phyloP scores from a whole-genome alignment of 2,797 vertebrate species.

The Cebuella pygmaea region DNA sequence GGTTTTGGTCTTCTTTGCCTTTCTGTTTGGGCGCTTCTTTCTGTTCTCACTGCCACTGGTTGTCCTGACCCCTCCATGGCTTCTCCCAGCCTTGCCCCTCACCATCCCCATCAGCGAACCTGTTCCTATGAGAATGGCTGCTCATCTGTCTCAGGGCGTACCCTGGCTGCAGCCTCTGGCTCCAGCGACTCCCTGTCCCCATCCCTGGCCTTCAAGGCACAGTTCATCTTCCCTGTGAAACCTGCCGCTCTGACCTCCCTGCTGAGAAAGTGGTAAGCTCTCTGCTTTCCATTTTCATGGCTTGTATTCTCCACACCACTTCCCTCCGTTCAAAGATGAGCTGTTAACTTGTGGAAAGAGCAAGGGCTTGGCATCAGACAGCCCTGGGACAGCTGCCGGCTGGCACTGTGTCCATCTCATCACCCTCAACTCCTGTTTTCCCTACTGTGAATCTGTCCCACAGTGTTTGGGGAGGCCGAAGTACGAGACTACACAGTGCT shows the following conservation, averaged over 20 bases:
- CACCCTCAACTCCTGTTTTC: accelerated
- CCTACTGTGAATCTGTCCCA: accelerated
- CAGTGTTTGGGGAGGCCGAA: not conserved
- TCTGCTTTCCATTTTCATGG: not conserved
- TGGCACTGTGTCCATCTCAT: not conserved
- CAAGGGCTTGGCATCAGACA: not conserved
- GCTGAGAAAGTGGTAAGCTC: not conserved
- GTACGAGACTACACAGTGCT: not conserved
- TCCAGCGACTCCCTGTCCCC: not conserved
- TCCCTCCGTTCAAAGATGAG: not conserved
- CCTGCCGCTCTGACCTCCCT: not conserved
- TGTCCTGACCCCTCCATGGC: not conserved
- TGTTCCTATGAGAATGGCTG: not conserved
- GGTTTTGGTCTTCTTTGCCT: not conserved
- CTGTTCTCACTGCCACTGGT: not conserved
- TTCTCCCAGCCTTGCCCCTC: not conserved
- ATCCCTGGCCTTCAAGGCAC: not conserved
- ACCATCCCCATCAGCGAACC: not conserved
- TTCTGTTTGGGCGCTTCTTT: not conserved
- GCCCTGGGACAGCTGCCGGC: not conserved
- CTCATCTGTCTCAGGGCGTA: not conserved
- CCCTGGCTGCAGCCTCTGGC: not conserved
- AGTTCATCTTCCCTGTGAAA: not conserved
- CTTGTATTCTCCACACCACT: accelerated
- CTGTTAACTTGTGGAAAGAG: not conserved